phyloP scores from a whole-genome alignment of 2,113 vertebrate genomes.

The Aldabrachelys gigantea region DNA sequence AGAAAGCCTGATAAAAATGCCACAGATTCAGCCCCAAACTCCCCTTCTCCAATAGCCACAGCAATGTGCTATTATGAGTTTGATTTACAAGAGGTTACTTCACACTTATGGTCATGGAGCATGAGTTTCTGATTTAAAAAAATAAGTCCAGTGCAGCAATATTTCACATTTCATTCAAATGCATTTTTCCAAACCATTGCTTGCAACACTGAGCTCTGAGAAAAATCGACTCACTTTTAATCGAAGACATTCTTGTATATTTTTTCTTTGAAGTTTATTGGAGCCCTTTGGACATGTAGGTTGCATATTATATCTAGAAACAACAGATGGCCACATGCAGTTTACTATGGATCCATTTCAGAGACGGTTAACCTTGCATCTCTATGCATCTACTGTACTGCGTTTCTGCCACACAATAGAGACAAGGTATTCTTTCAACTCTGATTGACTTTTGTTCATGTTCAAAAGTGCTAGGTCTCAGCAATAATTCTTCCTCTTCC shows the following conservation, averaged over 20 bases:
- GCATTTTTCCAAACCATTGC: neutral
- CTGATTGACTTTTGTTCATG: neutral
- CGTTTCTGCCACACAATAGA: neutral
- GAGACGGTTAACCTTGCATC: neutral
- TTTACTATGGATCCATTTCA: neutral
- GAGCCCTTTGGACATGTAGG: neutral
- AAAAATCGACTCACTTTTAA: neutral
- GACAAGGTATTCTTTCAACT: neutral
- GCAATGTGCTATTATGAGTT: neutral
- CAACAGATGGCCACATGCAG: neutral
- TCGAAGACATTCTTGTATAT: neutral
- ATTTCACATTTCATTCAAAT: neutral
- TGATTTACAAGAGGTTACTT: neutral
- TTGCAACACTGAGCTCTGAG: neutral
- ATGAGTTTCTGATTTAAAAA: neutral
- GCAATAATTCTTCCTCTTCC: neutral
- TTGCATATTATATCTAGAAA: neutral
- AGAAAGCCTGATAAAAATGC: neutral
- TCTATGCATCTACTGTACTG: too few relatives aligned
- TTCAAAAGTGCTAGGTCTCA: fast-evolving
- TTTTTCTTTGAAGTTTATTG: neutral
- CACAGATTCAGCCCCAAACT: neutral
- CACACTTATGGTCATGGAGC: neutral
- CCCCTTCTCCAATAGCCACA: neutral
- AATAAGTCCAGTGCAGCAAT: neutral